Conservation (phyloP, 2,113 vertebrate species). For the Origma solitaria region DNA sequence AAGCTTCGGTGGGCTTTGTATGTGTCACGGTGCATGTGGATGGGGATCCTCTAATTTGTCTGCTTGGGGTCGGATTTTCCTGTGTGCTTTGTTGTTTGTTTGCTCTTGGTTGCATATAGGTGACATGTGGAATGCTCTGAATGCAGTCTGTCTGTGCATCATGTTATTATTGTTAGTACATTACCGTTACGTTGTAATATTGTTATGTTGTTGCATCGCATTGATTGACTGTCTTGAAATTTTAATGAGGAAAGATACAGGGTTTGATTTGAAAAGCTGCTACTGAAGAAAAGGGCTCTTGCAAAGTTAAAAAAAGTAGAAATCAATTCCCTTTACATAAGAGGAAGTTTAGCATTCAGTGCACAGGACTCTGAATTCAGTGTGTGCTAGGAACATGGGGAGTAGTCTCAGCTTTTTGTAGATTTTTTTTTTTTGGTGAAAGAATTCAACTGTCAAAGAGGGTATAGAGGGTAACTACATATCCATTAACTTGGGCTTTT, state of each 20-base stretch:
- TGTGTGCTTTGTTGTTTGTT: not conserved
- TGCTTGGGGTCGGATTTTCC: not conserved
- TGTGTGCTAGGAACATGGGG: not conserved
- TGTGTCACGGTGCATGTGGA: not conserved
- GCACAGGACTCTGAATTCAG: not conserved
- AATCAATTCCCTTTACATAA: not conserved
- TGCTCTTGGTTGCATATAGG: not conserved
- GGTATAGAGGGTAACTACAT: not conserved
- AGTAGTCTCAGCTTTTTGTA: not conserved
- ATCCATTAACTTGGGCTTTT: not conserved
- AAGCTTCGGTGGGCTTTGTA: not conserved
- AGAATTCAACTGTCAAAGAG: not conserved
- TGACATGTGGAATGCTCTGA: not conserved
- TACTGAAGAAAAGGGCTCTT: not conserved
- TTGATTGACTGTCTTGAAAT: not conserved
- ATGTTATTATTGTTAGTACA: not conserved
- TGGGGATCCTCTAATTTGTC: not conserved
- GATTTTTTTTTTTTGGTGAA: not conserved
- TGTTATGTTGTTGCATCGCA: not conserved
- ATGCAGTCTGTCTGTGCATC: not conserved
- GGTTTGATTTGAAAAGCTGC: not conserved
- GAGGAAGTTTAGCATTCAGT: not conserved
- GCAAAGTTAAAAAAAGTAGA: conserved; percentile 40
- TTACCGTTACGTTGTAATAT: not conserved
- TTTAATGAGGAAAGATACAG: not conserved